Base-by-base conservation (phyloP, 2,113 vertebrate species). In the Melanerpes formicivorus region DNA sequence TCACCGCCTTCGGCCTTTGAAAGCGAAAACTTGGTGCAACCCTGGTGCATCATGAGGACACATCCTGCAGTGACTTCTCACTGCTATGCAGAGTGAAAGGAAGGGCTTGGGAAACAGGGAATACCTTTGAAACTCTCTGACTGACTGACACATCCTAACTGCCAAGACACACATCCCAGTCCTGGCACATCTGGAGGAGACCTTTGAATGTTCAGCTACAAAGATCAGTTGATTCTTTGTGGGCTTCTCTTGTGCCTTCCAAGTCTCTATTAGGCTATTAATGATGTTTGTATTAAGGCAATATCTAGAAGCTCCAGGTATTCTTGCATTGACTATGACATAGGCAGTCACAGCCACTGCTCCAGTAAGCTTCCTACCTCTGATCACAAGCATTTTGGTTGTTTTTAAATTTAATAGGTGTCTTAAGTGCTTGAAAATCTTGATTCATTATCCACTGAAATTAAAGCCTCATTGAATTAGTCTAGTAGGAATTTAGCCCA, bases 31-130 rank as follows among this genome's bases (percentile, higher is more conserved):
- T 86, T 27, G 23, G 13, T 25, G 22, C 40, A 91, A 4, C 8
- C 4, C 8, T 76, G 56, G 64, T 87, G 56, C 46, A 34, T 80
- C 26, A 5, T 48, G 64, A 89, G 76, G 72, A 37, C 52, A 62
- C 67, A 67, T 91, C 64, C 71, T 82, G 56, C 0, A 0, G 8
- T 80, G 52, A 37, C 58, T 86, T 91, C 87, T 83, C 80, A 29
- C 46, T 90, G 85, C 87, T 85, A 54, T 48, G 65, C 22, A 29
- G 58, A 93, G 82, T 93, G 91, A 91, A 95, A 93, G 81, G 67
- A 59, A 27, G 56, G 18, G 52, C 93, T 89, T 92, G 84, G 69
- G 67, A 93, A 95, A 82, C 29, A 90, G 79, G 26, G 81, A 93
- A 84, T 84, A 58, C 50, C 67, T 84, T 77, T 80, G 77, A 48